Evolutionary conservation across 2,113 vertebrate genomes (phyloP).

Genomic region (Nansenia antarctica): DNA sequence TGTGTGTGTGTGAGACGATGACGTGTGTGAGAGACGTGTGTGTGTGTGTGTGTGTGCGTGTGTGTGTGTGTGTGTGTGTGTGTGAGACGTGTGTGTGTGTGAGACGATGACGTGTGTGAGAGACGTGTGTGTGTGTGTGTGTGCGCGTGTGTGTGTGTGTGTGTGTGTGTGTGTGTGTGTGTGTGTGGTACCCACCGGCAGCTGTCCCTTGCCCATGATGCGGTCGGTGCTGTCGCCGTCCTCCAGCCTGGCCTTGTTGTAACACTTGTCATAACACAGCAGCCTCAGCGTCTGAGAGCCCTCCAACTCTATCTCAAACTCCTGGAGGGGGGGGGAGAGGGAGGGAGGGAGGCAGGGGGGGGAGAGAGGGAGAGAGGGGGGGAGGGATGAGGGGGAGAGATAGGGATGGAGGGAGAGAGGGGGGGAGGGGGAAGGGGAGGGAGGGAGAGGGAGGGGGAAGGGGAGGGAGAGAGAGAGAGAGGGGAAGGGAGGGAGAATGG

Average conservation of each 20-base stretch:
- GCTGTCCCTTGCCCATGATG: slow-evolving; percentile 94
- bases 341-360: not conserved
- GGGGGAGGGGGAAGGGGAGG: no score
- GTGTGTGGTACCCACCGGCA: slow-evolving; percentile 89
- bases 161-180: no score
- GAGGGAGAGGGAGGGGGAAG: not conserved
- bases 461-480: not conserved
- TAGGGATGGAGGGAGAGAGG: not conserved
- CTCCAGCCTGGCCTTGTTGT: slow-evolving; percentile 89
- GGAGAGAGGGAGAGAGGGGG: not conserved
- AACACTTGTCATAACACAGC: slow-evolving; percentile 95
- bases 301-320: slow-evolving; percentile 98
- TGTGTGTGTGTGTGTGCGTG: no score
- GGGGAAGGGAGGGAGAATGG: not conserved
- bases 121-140: no score
- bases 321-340: slow-evolving; percentile 65
- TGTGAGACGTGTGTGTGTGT: no score
- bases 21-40: slow-evolving; percentile 29
- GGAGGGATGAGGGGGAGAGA: not conserved
- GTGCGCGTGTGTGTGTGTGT: no score
- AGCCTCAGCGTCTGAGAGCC: slow-evolving; percentile 94
- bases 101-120: no score
- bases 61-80: no score
- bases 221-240: slow-evolving; percentile 87
- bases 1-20: slow-evolving; percentile 46